Percentiles rank a stretch among this genome's conserved stretches.
phyloP scores from a whole-genome alignment of 2,888 invertebrate genomes.

The Synanthedon formicaeformis region DNA sequence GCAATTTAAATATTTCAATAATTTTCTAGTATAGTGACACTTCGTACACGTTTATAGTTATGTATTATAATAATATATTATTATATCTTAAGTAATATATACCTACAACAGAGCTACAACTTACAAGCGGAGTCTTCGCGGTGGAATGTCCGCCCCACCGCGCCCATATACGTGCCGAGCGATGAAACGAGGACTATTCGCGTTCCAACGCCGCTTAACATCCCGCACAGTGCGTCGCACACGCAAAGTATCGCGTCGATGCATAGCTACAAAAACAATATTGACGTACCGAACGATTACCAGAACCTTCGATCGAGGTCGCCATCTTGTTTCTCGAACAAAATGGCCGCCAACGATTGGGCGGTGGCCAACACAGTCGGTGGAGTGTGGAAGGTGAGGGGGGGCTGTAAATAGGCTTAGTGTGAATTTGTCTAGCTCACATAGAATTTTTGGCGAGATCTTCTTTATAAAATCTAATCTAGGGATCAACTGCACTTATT shows the following conservation, averaged over 20 bases:
- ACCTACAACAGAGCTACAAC: conserved; percentile 56
- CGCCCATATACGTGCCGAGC: conserved; percentile 61
- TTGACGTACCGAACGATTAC: conserved; percentile 63
- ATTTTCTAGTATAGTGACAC: no score
- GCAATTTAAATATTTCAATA: no score
- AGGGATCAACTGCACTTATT: no score
- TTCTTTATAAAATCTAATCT: conserved; percentile 9
- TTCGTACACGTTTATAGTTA: background rate
- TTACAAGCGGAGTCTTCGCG: conserved; percentile 55
- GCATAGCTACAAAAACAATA: conserved; percentile 67
- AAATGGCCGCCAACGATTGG: conserved; percentile 67
- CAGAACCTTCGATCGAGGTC: conserved; percentile 64
- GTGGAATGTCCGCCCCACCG: conserved; percentile 63
- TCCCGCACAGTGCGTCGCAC: conserved; percentile 61
- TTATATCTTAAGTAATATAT: background rate
- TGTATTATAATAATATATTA: background rate
- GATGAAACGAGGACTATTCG: conserved; percentile 49
- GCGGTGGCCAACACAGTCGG: conserved; percentile 54
- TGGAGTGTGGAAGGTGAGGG: conserved; percentile 69
- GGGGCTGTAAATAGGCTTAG: conserved; percentile 33
- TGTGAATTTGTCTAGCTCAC: conserved; percentile 13
- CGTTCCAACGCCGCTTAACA: conserved; percentile 51
- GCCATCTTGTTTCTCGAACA: conserved; percentile 68
- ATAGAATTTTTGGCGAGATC: conserved; percentile 52
- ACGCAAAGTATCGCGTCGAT: conserved; percentile 66